These are phyloP conservation scores for Patagioenas fasciata DNA, from an alignment of 2,113 vertebrate species.

Conservation along the genomic window DNA sequence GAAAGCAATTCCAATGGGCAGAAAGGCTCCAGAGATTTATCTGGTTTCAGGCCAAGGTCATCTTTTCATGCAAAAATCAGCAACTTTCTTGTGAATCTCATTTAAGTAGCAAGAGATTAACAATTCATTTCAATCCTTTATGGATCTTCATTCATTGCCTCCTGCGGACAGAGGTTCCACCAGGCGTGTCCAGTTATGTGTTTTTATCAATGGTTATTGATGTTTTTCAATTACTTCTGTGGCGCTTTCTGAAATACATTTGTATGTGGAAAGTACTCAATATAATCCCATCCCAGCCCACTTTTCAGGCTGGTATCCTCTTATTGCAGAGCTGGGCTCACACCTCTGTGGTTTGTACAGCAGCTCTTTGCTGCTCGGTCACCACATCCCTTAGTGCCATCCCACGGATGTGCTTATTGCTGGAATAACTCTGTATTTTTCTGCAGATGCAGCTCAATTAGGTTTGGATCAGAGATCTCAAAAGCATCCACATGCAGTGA, in stretches of 20 bases:
- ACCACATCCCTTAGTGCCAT: neutral
- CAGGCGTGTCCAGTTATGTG: slow-evolving; percentile 26
- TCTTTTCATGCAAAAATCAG: slow-evolving; percentile 60
- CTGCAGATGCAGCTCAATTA: neutral
- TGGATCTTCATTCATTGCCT: slow-evolving; percentile 24
- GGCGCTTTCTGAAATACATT: slow-evolving; percentile 64
- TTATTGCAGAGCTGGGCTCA: neutral
- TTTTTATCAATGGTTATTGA: slow-evolving; percentile 65
- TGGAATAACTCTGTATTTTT: neutral
- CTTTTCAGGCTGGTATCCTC: neutral
- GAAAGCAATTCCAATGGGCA: neutral
- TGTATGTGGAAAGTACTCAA: slow-evolving; percentile 47
- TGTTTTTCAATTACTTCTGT: slow-evolving; percentile 57
- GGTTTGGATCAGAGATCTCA: neutral
- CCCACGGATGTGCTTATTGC: neutral
- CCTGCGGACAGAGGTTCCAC: neutral
- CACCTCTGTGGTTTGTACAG: neutral
- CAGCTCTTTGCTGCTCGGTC: neutral
- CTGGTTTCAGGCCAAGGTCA: slow-evolving; percentile 43
- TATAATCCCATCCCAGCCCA: neutral
- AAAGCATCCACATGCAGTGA: neutral
- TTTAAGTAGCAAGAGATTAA: slow-evolving; percentile 14
- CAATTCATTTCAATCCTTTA: slow-evolving; percentile 33
- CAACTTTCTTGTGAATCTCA: slow-evolving; percentile 41
- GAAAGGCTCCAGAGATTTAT: neutral